Conservation (phyloP, 2,113 vertebrate genomes). For the Lepidothrix coronata region DNA sequence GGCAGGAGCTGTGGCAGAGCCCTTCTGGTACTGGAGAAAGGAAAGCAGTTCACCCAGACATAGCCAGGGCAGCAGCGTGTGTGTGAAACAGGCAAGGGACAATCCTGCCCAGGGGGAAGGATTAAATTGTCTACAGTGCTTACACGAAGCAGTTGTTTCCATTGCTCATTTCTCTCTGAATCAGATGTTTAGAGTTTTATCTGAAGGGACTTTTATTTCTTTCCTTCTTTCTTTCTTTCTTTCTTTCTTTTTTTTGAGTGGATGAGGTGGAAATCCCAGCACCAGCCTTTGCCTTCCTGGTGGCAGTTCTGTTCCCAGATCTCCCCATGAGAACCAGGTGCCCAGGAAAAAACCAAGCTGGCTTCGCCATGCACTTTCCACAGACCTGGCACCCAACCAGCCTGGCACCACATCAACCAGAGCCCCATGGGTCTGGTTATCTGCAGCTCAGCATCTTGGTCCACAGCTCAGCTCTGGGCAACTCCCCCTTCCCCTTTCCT, state of each 20-base stretch:
- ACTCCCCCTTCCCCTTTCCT: background rate
- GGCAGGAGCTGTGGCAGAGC: background rate
- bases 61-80: background rate
- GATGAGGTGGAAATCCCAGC: background rate
- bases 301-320: background rate
- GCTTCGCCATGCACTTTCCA: background rate
- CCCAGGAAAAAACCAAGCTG: background rate
- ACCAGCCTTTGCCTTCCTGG: background rate
- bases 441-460: background rate
- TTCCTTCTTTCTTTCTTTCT: background rate
- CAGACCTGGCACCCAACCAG: background rate
- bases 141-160: background rate
- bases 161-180: background rate
- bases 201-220: background rate
- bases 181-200: background rate
- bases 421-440: background rate
- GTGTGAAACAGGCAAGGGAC: background rate
- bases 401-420: background rate
- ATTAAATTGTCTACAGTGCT: background rate
- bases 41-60: fast-evolving
- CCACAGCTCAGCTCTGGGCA: background rate
- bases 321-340: background rate
- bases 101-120: background rate
- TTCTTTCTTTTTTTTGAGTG: background rate
- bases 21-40: background rate